Evolutionary conservation across 1,140 invertebrate species (phyloP), one percentile per base, ranked within the genome.

Genomic region (Riptortus pedestris): DNA sequence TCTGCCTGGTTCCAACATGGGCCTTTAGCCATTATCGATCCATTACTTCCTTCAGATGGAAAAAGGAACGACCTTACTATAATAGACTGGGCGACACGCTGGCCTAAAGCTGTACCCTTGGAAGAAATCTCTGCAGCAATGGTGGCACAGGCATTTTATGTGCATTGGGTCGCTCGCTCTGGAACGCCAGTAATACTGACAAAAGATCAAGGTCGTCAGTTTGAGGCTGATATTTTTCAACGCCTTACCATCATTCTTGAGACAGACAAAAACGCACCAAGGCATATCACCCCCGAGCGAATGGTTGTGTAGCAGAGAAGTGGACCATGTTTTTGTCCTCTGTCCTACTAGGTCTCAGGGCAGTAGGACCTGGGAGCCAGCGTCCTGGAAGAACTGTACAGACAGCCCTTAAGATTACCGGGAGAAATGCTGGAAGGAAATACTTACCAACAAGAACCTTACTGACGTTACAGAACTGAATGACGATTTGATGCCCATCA

Each of bases 21-120:
- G 0, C 75, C 81, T 67, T 65, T 80, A 0, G 79, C 81, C 68
- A 70, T 81, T 0, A 69, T 77, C 7, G 73, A 73, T 18, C 77
- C 74, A 0, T 65, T 77, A 20, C 70, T 72, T 29, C 45, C 67
- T 3, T 72, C 70, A 2, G 29, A 74, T 7, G 75, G 71, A 16
- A 5, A 27, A 2, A 16, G 12, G 16, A 57, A 55, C 24, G 20
- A 14, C 11, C 65, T 80, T 0, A 79, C 78, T 1, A 69, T 72
- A 12, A 73, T 78, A 0, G 78, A 79, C 65, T 61, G 73, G 27
- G 73, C 68, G 59, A 77, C 77, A 9, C 63, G 74, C n/a, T 81
- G 75, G 75, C 76, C 73, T 0, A 76, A 78, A 70, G 74, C 74
- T 1, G 64, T 75, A 18, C 77, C 77, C 5, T 27, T 78, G 0